phyloP scores from a whole-genome alignment of 2,797 vertebrate genomes.

The Cyprinella venusta region DNA sequence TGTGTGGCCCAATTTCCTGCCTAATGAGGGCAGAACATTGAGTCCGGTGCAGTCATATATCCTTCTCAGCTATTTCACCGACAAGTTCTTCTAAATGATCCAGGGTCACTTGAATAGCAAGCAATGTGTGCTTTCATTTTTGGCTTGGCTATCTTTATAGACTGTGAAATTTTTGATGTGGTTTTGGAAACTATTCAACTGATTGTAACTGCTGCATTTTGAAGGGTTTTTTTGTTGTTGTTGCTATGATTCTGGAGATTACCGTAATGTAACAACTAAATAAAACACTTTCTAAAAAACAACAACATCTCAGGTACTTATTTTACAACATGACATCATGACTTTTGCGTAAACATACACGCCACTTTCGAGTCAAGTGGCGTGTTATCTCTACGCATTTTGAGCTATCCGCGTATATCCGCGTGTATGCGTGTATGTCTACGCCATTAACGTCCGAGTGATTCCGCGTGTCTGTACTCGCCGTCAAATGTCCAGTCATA shows the following conservation, averaged over 20 bases:
- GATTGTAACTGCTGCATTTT: neutral
- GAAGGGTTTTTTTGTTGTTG: neutral
- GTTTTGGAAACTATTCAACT: neutral
- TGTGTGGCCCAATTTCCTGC: conserved; percentile 18
- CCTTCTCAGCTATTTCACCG: conserved; percentile 41
- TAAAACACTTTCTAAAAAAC: neutral
- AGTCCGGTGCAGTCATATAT: conserved; percentile 26
- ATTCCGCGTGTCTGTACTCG: too few species aligned
- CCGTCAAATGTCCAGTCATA: too few species aligned
- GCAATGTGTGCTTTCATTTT: neutral
- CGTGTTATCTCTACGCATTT: too few species aligned
- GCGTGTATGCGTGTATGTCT: too few species aligned
- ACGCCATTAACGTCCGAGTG: too few species aligned
- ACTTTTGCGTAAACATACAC: too few species aligned
- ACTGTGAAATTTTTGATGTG: neutral
- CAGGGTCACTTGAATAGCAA: conserved; percentile 38
- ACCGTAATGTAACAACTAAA: neutral
- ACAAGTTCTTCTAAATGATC: conserved; percentile 38
- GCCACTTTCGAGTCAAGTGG: too few species aligned
- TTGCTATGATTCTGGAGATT: neutral
- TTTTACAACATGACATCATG: too few species aligned
- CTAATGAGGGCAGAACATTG: conserved; percentile 35
- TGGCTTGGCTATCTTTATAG: conserved; percentile 4
- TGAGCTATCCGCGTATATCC: too few species aligned
- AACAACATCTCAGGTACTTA: neutral